Base-by-base conservation (phyloP, 2,888 invertebrate species). In the Drosophila algonquin region DNA sequence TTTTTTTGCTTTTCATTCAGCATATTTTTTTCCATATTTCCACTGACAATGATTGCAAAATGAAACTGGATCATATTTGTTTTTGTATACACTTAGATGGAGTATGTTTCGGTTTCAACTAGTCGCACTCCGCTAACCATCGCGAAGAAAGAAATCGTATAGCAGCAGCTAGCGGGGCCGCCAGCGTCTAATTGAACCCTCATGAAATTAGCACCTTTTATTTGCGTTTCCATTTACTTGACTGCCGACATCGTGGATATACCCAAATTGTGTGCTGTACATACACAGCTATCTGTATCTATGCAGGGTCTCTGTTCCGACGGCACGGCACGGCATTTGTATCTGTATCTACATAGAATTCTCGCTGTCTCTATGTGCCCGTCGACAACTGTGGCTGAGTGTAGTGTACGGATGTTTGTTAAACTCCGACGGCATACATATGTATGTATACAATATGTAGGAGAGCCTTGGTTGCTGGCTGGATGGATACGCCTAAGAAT, bases 191-290 rank as follows among this genome's bases (percentile, higher is more conserved):
- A 90, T 91, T 91, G 80, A 86, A 90, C 85, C 80, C 85, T 90
- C 90, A 90, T 89, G 91, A 90, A 90, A 86, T 91, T 91, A 90
- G 78, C 91, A 89, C 90, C 89, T 91, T 71, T 72, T 90, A 81
- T 87, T 91, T 89, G 79, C 75, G 61, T 79, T 90, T 87, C 77
- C 79, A 87, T 77, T 91, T 90, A 85, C 74, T 56, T 90, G 90
- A 85, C 74, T 56, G 77, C 62, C 69, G 54, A 56, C 53, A 53
- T 68, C 77, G 79, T 84, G 85, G 81, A 79, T 84, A 81, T 71
- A 79, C 79, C 87, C 72, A 81, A 81, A 73, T 75, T 82, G 86
- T 76, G 82, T 73, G 76, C 69, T 75, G 54, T 69, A 53, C 54
- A 69, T 58, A 57, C 58, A 64, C 63, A 54, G 63, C n/a, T 62